phyloP scores from a whole-genome alignment of 2,797 vertebrate species.

The Siniperca obscura region DNA sequence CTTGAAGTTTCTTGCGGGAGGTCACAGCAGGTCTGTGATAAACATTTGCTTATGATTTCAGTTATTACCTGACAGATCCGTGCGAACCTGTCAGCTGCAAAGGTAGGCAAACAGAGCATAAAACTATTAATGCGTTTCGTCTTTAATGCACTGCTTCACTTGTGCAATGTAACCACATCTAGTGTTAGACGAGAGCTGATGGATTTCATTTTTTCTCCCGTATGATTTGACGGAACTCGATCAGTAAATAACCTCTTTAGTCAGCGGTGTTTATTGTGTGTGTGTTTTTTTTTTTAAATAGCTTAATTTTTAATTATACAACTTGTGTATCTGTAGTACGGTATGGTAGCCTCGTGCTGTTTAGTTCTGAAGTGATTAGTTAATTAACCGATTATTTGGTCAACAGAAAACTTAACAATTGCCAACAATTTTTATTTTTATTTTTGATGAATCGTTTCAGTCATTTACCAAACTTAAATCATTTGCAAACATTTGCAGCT shows the following conservation, averaged over 20 bases:
- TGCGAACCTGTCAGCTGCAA: background rate
- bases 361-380: too few relatives aligned
- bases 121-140: background rate
- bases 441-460: too few relatives aligned
- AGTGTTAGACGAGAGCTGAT: background rate
- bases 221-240: background rate
- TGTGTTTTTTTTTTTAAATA: too few relatives aligned
- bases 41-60: background rate
- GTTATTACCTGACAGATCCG: fast-evolving
- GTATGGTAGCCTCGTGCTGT: background rate
- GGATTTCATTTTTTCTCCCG: too few relatives aligned
- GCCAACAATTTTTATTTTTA: too few relatives aligned
- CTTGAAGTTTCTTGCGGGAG: background rate
- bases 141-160: background rate
- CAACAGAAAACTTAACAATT: too few relatives aligned
- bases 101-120: background rate
- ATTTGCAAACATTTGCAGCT: too few relatives aligned
- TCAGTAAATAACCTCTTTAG: background rate
- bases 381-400: background rate
- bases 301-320: too few relatives aligned
- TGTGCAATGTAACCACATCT: background rate
- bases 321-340: too few relatives aligned
- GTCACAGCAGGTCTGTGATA: fast-evolving
- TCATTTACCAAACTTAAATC: too few relatives aligned
- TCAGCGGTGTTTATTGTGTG: too few relatives aligned